Evolutionary conservation across 2,797 vertebrate species (phyloP).

Genomic region (Sebastiscus albofasciatus): DNA sequence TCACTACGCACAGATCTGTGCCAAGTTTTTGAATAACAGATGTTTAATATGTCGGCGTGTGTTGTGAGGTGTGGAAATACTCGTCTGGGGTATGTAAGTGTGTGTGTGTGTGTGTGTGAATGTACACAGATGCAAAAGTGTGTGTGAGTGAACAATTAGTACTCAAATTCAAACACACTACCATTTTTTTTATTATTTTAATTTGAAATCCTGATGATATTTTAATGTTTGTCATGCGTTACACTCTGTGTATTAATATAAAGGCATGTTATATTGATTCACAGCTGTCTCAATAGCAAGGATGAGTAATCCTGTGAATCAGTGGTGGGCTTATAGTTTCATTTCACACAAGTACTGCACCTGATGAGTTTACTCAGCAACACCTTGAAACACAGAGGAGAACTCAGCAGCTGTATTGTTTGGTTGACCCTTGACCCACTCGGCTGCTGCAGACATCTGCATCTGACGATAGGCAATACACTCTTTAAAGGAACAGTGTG

Average conservation of each 20-base stretch:
- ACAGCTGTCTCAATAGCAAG: not conserved
- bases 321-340: not conserved
- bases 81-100: not conserved
- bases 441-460: not conserved
- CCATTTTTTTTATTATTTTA: not conserved
- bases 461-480: not conserved
- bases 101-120: not conserved
- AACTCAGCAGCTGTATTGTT: not conserved
- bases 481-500: not conserved
- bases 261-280: not conserved
- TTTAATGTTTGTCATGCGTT: not conserved
- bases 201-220: not conserved
- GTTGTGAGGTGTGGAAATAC: not conserved
- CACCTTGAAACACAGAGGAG: not conserved
- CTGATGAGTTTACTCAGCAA: not conserved
- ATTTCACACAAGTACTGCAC: not conserved
- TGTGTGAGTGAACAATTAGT: not conserved
- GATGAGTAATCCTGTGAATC: not conserved
- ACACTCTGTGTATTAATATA: not conserved
- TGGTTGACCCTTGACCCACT: not conserved
- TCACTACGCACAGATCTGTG: not conserved
- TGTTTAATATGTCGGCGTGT: slow-evolving; percentile 1
- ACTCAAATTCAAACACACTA: not conserved
- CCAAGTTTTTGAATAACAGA: slow-evolving; percentile 28
- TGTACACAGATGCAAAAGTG: not conserved